Evolutionary conservation across 2,113 vertebrate genomes (phyloP), one percentile per base, ranked within the genome.

Genomic region (Phyllostomus hastatus): DNA sequence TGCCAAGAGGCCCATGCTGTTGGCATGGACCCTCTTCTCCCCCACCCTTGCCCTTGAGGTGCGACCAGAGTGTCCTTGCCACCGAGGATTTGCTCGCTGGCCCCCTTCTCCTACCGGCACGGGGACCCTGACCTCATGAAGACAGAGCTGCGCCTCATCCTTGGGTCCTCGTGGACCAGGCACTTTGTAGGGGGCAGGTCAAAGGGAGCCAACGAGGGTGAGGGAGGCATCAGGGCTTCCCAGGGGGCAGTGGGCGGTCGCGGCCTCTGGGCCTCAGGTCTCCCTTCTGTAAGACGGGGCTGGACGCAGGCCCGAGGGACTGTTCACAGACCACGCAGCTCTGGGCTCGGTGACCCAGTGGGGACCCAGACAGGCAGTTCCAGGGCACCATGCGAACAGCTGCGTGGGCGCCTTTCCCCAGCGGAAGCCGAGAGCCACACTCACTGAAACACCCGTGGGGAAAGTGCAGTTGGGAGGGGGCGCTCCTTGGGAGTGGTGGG

Each of bases 401-500:
- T 7, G 3, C 0, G 12, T 35, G 12, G 38, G 26, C 46, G 5
- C 4, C n/a, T 81, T 38, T 8, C n/a, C 70, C 38, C 10, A 69
- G n/a, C 16, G 0, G 19, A 54, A 82, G 28, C 73, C 86, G 48
- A 12, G 35, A 66, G 26, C 22, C 72, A 7, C 2, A 0, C 7
- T 67, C 22, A 4, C 1, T 50, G 57, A 72, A 48, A 35, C 26
- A 67, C 3, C 57, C 0, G 0, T 0, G 7, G 64, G 66, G 43
- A 5, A 24, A 20, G 28, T 14, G 17, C 41, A 2, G 0, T 10
- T 59, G 10, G 15, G 31, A 59, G 9, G 3, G 35, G 24, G 10
- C 5, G 0, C n/a, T 54, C 64, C 66, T 9, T 1, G 0, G 9
- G 28, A 26, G 28, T 4, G 10, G 3, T 2, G 1, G 57, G 41